Evolutionary conservation across 1,140 invertebrate species (phyloP), one percentile per base, ranked within the genome.

Genomic region (Macrobrachium rosenbergii): DNA sequence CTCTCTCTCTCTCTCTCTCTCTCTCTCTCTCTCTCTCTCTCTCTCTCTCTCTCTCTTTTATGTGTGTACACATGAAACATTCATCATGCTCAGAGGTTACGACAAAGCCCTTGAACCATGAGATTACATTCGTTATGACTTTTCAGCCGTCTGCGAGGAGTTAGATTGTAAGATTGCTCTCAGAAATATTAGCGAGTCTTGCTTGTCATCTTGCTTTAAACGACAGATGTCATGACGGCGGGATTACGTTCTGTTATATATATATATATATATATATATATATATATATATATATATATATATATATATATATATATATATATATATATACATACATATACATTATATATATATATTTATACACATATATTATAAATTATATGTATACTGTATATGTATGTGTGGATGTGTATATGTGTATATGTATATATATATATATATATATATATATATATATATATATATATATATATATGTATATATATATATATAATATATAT

Each of bases 251-350:
- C 45, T 10, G n/a, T 17, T 75, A 52, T 11, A 17, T 43, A 52
- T 75, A 52, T 43, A 75, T 75, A 75, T 43, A 60, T 62, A 79
- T 28, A 60, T 79, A 60, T 79, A 58, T 23, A 60, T 79, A 60
- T 58, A 79, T 79, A 60, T 79, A 79, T 79, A 58, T 79, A 62
- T 60, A 79, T 60, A 62, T 79, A 79, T 79, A 62, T 60, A 79
- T 60, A 62, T 79, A 79, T 62, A 43, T 79, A 79, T 79, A 58
- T 43, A 0, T 21, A 60, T 79, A 60, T 11, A 58, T 19, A 2
- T 58, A 19, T 77, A 58, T 10, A 58, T 77, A 77, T 59, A 77
- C 59, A 77, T 77, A 77, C 11, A 77, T 37, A 37, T 37, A 37
- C 3, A 37, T 37, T 37, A 37, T 21, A 60, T 79, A 60, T 11